phyloP scores from a whole-genome alignment of 92 coral and sea anemone genomes.

The Desmophyllum pertusum region DNA sequence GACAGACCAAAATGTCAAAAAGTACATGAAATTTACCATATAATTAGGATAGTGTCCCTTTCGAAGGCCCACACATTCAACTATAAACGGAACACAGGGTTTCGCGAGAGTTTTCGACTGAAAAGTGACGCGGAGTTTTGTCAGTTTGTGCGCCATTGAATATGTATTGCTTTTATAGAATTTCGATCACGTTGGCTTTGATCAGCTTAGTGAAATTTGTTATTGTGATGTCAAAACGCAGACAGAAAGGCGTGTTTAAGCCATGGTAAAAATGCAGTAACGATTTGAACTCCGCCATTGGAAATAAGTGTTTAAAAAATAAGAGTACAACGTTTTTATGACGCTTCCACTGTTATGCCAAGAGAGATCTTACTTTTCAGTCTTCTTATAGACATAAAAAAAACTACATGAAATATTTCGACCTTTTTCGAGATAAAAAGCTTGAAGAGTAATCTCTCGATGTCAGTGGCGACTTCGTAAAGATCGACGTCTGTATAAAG shows the following conservation, averaged over 20 bases:
- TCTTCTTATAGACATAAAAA: not conserved
- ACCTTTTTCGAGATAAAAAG: not conserved
- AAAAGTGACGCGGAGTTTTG: not conserved
- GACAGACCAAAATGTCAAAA: not conserved
- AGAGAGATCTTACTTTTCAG: not conserved
- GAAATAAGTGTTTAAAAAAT: not conserved
- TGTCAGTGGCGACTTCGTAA: no score
- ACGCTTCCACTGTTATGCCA: not conserved
- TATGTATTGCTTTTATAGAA: not conserved
- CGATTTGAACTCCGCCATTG: not conserved
- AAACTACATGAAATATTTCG: not conserved
- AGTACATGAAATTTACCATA: not conserved
- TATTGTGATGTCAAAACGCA: not conserved
- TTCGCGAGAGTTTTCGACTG: not conserved
- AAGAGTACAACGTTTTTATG: not conserved
- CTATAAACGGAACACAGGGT: not conserved
- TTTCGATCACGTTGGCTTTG: not conserved
- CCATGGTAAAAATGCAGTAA: constrained; percentile 23
- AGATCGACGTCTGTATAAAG: no score
- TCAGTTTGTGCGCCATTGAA: not conserved
- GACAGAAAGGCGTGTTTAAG: not conserved
- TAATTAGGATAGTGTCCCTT: not conserved
- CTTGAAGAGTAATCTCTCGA: not conserved
- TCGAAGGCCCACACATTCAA: not conserved
- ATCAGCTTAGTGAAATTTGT: not conserved